Conservation (phyloP, 2,113 vertebrate genomes). For the Ictidomys tridecemlineatus region DNA sequence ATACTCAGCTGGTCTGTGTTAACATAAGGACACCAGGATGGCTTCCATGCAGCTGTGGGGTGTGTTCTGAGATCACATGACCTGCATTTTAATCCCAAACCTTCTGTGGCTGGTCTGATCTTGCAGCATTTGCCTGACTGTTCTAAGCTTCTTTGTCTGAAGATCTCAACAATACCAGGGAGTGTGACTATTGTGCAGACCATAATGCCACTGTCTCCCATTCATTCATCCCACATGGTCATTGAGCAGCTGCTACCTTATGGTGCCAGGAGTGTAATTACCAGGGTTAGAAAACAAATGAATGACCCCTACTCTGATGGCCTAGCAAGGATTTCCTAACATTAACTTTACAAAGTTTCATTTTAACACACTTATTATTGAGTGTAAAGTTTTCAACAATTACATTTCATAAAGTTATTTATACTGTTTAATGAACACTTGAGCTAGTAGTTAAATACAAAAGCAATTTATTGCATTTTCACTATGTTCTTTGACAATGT, state of each 20-base stretch:
- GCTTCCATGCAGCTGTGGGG: neutral
- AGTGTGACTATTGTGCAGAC: too few species aligned
- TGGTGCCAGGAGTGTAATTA: neutral
- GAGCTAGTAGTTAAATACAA: neutral
- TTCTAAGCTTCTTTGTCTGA: neutral
- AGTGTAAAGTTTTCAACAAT: neutral
- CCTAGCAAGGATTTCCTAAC: neutral
- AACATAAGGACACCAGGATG: neutral
- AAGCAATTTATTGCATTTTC: neutral
- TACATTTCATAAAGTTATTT: neutral
- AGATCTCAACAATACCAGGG: neutral
- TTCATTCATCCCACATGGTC: neutral
- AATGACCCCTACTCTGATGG: neutral
- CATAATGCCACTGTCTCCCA: neutral
- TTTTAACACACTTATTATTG: too few species aligned
- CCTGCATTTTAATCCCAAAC: neutral
- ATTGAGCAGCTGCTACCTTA: neutral
- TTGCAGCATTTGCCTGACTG: neutral
- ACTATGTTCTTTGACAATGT: neutral
- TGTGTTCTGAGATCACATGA: neutral
- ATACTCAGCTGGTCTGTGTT: neutral
- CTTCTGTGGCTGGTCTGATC: neutral
- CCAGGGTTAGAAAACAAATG: neutral
- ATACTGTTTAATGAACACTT: neutral
- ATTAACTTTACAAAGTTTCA: neutral